These are phyloP conservation scores for Lucilia cuprina DNA, from an alignment of 1,140 invertebrate species.

Conservation along the genomic window DNA sequence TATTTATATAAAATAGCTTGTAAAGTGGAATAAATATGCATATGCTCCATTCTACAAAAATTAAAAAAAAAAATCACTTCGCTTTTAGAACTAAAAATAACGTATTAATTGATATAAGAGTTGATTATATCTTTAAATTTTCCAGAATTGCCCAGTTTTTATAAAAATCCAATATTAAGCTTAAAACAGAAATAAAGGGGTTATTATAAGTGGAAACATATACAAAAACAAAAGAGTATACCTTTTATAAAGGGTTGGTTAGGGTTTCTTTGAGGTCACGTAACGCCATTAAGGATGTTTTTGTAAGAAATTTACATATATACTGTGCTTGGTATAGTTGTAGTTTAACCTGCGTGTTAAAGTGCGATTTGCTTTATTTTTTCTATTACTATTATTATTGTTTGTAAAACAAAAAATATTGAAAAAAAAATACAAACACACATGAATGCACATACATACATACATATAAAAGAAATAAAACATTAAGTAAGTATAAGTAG, in stretches of 20 bases:
- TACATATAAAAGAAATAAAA: background rate
- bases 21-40: background rate
- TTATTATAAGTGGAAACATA: background rate
- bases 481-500: background rate
- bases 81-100: too few species aligned
- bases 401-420: background rate
- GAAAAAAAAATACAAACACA: background rate
- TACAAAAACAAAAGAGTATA: background rate
- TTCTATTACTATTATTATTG: background rate
- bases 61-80: background rate
- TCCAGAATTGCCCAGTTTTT: too few species aligned
- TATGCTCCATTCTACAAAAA: background rate
- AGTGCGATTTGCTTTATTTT: conserved; percentile 20
- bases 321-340: background rate
- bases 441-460: background rate
- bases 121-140: too few species aligned
- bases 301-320: background rate
- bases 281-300: conserved; percentile 17
- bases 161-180: too few species aligned
- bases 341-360: conserved; percentile 24
- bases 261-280: conserved; percentile 24
- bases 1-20: background rate
- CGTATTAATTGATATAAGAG: too few species aligned
- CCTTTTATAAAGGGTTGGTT: background rate
- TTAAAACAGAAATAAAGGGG: background rate